Percentiles rank a stretch among this genome's conserved stretches.
phyloP scores from a whole-genome alignment of 2,797 vertebrate species.

The Bradypodion pumilum region DNA sequence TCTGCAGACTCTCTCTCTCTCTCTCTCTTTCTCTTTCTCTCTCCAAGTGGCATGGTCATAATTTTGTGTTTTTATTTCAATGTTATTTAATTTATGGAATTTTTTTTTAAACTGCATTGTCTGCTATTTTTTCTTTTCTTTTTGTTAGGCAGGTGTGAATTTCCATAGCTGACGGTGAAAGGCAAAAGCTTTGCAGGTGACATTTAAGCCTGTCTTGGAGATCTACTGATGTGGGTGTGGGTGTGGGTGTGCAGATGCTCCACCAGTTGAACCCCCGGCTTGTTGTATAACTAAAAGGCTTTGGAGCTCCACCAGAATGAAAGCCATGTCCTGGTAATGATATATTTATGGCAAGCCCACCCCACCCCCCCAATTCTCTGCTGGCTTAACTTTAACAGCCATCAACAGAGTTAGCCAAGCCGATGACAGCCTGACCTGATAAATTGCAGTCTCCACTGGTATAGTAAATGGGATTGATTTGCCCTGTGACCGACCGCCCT shows the following conservation, averaged over 20 bases:
- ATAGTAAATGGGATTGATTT: conserved; percentile 9
- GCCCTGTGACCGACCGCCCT: conserved; percentile 2
- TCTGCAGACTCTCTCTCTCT: too few species aligned
- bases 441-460: neutral
- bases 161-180: neutral
- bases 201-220: neutral
- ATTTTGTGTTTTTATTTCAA: too few species aligned
- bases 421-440: conserved; percentile 12
- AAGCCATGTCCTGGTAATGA: neutral
- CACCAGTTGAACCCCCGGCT: neutral
- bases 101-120: too few species aligned
- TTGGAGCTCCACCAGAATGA: neutral
- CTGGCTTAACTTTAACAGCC: neutral
- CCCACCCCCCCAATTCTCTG: neutral
- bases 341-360: neutral
- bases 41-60: too few species aligned
- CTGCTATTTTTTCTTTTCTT: too few species aligned
- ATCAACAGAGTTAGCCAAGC: conserved; percentile 5
- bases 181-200: neutral
- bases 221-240: too few species aligned
- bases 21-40: too few species aligned
- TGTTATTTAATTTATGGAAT: too few species aligned
- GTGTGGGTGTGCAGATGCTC: neutral
- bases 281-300: neutral
- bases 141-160: too few species aligned